Evolutionary conservation across 2,113 vertebrate species (phyloP).

Genomic region (Camelus bactrianus): DNA sequence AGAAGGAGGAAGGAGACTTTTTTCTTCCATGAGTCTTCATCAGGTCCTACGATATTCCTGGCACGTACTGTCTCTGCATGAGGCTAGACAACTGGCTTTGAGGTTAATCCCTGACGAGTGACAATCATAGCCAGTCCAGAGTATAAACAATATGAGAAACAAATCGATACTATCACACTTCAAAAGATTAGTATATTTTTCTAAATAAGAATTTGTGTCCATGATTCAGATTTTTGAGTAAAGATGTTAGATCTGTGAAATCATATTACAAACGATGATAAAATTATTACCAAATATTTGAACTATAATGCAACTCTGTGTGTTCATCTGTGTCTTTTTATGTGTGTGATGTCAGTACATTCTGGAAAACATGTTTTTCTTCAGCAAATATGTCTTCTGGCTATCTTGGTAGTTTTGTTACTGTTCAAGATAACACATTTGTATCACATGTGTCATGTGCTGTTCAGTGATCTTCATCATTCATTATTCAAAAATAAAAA

Average conservation of each 20-base stretch:
- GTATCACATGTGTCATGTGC: background rate
- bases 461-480: background rate
- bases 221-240: conserved; percentile 29
- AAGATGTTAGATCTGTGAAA: background rate
- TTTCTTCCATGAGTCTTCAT: background rate
- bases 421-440: background rate
- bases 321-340: background rate
- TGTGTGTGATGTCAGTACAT: background rate
- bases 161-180: background rate
- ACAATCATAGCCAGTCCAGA: conserved; percentile 20
- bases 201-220: background rate
- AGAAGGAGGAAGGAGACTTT: background rate
- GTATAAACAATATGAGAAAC: background rate
- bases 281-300: conserved; percentile 5
- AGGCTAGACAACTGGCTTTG: background rate
- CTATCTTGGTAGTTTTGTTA: background rate
- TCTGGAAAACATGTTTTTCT: background rate
- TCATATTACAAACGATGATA: background rate
- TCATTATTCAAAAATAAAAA: conserved; percentile 47
- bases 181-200: background rate
- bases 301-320: background rate
- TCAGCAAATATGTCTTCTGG: background rate
- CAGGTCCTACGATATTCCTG: background rate
- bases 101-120: background rate
- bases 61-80: background rate